Evolutionary conservation across 2,113 vertebrate species (phyloP).

Genomic region (Struthio camelus): DNA sequence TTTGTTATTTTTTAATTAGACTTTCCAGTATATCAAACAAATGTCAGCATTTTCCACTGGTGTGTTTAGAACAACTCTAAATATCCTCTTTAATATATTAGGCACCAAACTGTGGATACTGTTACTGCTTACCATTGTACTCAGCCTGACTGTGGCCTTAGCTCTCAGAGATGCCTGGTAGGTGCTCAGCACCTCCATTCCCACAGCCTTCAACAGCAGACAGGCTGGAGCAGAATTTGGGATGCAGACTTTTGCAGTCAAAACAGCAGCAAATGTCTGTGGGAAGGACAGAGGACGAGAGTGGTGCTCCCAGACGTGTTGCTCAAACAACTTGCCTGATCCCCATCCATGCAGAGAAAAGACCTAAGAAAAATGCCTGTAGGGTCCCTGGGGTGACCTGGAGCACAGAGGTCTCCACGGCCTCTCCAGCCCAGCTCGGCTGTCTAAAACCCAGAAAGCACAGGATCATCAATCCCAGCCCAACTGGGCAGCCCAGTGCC

Average conservation of each 20-base stretch:
- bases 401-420: rapidly evolving
- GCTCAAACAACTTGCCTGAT: neutral
- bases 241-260: neutral
- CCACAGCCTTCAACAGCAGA: neutral
- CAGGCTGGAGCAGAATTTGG: neutral
- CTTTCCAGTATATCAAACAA: neutral
- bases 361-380: neutral
- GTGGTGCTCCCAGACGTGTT: neutral
- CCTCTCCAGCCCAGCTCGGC: neutral
- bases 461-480: neutral
- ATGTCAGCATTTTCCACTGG: neutral
- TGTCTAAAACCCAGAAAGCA: neutral
- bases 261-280: neutral
- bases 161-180: neutral
- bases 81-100: neutral
- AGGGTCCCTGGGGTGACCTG: neutral
- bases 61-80: neutral
- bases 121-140: neutral
- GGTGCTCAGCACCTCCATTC: neutral
- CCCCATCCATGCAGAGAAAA: neutral
- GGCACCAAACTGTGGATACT: neutral
- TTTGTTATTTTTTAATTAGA: neutral
- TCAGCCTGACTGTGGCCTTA: neutral
- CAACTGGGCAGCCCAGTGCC: too few species aligned
- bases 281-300: neutral